Conservation (phyloP, 2,888 invertebrate species). For the Lycophotia porphyrea region DNA sequence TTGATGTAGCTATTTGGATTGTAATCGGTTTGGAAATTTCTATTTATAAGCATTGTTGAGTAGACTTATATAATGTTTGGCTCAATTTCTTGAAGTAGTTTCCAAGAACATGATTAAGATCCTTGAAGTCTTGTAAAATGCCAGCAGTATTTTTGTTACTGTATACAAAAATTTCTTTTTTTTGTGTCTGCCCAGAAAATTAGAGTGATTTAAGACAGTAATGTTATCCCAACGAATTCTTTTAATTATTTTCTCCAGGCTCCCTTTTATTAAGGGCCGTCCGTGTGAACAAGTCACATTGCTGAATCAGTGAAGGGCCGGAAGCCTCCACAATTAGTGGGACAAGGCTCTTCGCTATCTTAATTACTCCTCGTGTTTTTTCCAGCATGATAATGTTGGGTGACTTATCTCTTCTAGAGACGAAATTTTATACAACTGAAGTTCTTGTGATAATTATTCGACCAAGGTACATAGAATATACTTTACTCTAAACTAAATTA, state of each 20-base stretch:
- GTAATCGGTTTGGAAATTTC: neutral
- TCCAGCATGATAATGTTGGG: constrained; percentile 36
- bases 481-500: neutral
- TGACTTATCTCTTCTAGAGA: constrained; percentile 44
- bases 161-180: neutral
- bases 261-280: constrained; percentile 25
- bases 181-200: constrained; percentile 20
- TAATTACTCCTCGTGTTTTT: constrained; percentile 59
- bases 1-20: neutral
- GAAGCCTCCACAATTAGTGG: constrained; percentile 55
- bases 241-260: constrained; percentile 39
- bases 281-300: constrained; percentile 56
- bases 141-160: neutral
- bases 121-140: neutral
- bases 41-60: neutral
- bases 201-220: constrained; percentile 21
- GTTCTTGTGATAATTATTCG: constrained; percentile 16
- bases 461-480: neutral
- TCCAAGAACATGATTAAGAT: neutral
- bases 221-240: constrained; percentile 36
- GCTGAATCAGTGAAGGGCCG: constrained; percentile 57
- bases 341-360: constrained; percentile 55
- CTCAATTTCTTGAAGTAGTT: constrained; percentile 10
- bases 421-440: neutral
- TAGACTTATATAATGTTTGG: too few relatives aligned